A percentile compares a stretch with the other conserved stretches of the same genome.
phyloP scores from a whole-genome alignment of 1,140 invertebrate species.

The Parasteatoda tepidariorum region DNA sequence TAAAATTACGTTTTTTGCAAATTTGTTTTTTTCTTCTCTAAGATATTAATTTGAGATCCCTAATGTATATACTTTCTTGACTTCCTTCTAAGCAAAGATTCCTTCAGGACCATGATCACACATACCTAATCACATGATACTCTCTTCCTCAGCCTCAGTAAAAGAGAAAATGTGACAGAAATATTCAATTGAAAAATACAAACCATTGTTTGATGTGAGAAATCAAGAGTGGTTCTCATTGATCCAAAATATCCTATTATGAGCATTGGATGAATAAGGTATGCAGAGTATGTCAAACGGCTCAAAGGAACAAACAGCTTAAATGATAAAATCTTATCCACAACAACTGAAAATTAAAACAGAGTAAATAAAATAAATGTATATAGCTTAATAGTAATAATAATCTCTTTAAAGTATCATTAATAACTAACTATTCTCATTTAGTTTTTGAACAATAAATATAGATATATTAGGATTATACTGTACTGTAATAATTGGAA shows the following conservation, averaged over 20 bases:
- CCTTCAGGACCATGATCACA: not conserved
- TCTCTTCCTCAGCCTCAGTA: not conserved
- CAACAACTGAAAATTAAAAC: not conserved
- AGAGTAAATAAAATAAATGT: not conserved
- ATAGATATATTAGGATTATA: too few species aligned
- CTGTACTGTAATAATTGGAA: too few species aligned
- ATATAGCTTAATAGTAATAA: not conserved
- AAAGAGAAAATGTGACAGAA: not conserved
- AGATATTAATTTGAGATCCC: not conserved
- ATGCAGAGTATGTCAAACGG: slow-evolving; percentile 69
- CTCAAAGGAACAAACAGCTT: slow-evolving; percentile 67
- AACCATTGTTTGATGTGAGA: slow-evolving; percentile 19
- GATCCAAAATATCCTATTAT: slow-evolving; percentile 23
- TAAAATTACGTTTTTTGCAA: not conserved
- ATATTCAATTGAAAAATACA: not conserved
- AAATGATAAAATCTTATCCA: slow-evolving; percentile 65
- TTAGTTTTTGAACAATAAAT: too few species aligned
- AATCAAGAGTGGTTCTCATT: not conserved
- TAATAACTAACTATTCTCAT: too few species aligned
- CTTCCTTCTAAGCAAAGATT: too few species aligned
- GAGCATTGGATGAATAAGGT: slow-evolving; percentile 68
- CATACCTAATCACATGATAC: not conserved
- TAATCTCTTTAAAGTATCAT: not conserved
- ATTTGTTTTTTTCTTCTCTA: not conserved
- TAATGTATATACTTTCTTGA: too few species aligned